phyloP scores from a whole-genome alignment of 2,113 vertebrate genomes.

The Oncorhynchus nerka region DNA sequence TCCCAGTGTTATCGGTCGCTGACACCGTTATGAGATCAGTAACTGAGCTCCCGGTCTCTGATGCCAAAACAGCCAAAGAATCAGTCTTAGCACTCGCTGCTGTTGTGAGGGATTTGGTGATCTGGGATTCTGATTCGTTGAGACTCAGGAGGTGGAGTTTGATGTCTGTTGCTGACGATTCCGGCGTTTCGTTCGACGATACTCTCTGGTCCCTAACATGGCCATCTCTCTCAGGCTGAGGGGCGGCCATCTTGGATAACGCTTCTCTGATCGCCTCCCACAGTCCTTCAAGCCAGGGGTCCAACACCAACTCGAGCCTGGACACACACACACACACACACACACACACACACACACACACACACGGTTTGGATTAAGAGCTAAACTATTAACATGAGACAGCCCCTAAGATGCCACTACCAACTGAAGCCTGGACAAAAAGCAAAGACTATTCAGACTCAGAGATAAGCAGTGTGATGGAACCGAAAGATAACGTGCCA shows the following conservation, averaged over 20 bases:
- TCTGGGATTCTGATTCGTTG: constrained; percentile 32
- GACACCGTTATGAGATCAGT: constrained; percentile 34
- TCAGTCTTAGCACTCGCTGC: constrained; percentile 2
- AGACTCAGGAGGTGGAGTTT: constrained; percentile 75
- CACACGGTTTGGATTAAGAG: background rate
- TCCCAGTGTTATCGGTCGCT: constrained; percentile 1
- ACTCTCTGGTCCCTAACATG: constrained; percentile 6
- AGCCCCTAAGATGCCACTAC: background rate
- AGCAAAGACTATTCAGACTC: too few relatives aligned
- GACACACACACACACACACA: background rate
- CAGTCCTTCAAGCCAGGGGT: constrained; percentile 93
- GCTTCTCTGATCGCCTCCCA: constrained; percentile 82
- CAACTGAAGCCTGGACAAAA: background rate
- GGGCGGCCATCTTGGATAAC: constrained; percentile 65
- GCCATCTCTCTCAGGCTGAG: constrained; percentile 36
- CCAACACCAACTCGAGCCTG: constrained; percentile 91
- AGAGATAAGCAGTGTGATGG: too few relatives aligned
- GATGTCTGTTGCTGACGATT: constrained; percentile 44
- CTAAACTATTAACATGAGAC: background rate
- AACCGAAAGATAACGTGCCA: background rate
- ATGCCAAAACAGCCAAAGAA: constrained; percentile 20
- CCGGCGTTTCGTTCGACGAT: background rate
- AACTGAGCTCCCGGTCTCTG: constrained; percentile 17
- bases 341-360: too few relatives aligned
- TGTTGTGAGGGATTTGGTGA: constrained; percentile 8